Evolutionary conservation across 2,888 invertebrate species (phyloP).

Genomic region (Abrostola triplasia): DNA sequence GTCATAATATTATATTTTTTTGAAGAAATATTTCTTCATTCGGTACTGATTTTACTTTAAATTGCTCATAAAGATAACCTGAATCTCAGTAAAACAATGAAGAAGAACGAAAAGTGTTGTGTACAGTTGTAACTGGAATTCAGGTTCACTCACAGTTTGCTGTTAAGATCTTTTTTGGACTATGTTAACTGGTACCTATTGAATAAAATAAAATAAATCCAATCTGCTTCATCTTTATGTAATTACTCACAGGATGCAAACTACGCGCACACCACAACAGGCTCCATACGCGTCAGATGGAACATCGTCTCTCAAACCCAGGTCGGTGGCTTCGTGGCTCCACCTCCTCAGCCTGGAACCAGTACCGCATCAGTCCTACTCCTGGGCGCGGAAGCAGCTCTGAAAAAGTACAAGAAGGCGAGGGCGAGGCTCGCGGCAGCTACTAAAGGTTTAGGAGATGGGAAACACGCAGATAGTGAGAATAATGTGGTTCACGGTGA

Average conservation of each 20-base stretch:
- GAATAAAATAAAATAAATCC: no score
- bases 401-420: conserved; percentile 73
- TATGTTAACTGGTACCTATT: no score
- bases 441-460: conserved; percentile 60
- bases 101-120: no score
- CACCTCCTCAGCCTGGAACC: conserved; percentile 35
- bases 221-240: no score
- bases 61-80: no score
- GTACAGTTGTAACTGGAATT: no score
- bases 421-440: conserved; percentile 73
- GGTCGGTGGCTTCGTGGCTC: conserved; percentile 34
- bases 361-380: conserved; percentile 68
- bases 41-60: no score
- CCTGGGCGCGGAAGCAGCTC: conserved; percentile 73
- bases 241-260: conserved; percentile 65
- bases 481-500: conserved; percentile 20
- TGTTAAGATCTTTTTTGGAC: no score
- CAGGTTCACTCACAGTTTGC: no score
- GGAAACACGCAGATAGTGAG: conserved; percentile 11
- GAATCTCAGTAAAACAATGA: no score
- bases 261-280: conserved; percentile 67
- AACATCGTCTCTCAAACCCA: conserved; percentile 64
- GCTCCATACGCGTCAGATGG: conserved; percentile 68
- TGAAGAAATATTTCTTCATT: no score
- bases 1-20: no score